Evolutionary conservation across 2,113 vertebrate species (phyloP).

Genomic region (Tenrec ecaudatus): DNA sequence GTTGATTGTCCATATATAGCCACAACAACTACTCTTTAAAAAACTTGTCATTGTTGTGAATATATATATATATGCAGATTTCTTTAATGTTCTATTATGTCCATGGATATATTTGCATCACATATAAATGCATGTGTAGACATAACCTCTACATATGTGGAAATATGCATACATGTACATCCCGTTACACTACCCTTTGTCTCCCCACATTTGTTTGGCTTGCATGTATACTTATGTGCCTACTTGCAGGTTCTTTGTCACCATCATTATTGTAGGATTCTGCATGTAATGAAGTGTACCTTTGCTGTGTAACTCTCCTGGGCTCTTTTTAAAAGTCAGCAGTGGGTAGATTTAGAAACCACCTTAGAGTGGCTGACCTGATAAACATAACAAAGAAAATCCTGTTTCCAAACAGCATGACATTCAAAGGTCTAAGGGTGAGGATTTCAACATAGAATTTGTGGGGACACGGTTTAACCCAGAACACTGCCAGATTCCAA

Average conservation of each 20-base stretch:
- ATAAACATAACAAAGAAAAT: background rate
- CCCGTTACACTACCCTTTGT: no score
- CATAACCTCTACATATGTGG: background rate
- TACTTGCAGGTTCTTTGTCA: background rate
- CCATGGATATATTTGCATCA: background rate
- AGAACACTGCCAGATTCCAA: background rate
- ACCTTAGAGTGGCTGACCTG: no score
- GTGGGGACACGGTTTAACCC: background rate
- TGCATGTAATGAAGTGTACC: no score
- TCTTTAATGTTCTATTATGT: background rate
- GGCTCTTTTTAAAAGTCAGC: background rate
- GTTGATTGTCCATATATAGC: no score
- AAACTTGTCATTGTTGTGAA: no score
- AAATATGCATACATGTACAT: no score
- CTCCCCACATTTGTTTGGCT: no score
- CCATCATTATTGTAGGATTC: no score
- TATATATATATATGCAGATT: no score
- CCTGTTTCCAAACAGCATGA: background rate
- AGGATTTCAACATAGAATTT: background rate
- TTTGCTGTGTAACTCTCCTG: background rate
- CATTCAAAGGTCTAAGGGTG: background rate
- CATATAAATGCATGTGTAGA: background rate
- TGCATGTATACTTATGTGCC: background rate
- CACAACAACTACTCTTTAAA: no score
- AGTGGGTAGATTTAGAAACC: background rate